phyloP scores from a whole-genome alignment of 2,113 vertebrate species.

The Triplophysa siluroides region DNA sequence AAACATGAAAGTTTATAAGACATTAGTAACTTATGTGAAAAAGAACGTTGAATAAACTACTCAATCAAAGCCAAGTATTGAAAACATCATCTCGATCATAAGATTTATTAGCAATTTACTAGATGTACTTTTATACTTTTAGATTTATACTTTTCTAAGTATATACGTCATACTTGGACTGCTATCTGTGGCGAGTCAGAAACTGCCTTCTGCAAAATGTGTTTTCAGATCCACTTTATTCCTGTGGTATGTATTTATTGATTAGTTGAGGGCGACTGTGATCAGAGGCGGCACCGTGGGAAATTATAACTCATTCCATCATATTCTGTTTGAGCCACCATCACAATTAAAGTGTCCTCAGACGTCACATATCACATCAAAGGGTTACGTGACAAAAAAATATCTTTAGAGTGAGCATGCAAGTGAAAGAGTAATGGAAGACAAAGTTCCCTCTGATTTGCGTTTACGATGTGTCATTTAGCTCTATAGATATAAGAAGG shows the following conservation, averaged over 20 bases:
- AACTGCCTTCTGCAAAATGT: neutral
- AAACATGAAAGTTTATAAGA: too few relatives aligned
- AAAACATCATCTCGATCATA: too few relatives aligned
- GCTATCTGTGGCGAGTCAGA: neutral
- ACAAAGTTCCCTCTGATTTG: neutral
- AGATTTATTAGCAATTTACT: too few relatives aligned
- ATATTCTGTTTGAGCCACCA: neutral
- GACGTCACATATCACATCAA: neutral
- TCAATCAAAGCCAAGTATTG: too few relatives aligned
- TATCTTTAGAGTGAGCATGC: neutral
- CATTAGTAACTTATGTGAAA: too few relatives aligned
- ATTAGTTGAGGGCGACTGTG: neutral
- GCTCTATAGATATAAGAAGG: neutral
- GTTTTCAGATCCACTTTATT: neutral
- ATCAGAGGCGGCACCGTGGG: constrained; percentile 18
- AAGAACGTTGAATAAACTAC: too few relatives aligned
- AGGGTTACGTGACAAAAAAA: neutral
- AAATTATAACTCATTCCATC: constrained; percentile 3
- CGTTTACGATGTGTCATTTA: neutral
- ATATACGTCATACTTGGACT: too few relatives aligned
- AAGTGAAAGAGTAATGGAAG: neutral
- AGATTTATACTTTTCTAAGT: too few relatives aligned
- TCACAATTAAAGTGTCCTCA: neutral
- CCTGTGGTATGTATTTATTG: neutral
- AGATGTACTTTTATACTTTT: too few relatives aligned